Evolutionary conservation across 2,888 invertebrate genomes (phyloP), one percentile per base, ranked within the genome.

Genomic region (Corbicula japonica): DNA sequence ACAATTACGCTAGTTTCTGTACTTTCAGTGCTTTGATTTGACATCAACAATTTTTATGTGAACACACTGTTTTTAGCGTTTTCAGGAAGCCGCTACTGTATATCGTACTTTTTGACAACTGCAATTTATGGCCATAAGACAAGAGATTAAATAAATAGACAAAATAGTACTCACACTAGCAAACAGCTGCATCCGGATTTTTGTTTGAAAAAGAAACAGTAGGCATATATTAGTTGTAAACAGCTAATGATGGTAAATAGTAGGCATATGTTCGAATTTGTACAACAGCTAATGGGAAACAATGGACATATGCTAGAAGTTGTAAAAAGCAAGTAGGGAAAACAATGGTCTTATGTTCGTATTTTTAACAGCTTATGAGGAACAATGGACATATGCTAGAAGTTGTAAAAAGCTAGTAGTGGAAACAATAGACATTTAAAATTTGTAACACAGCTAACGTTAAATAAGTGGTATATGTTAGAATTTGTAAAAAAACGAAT

Each of bases 181-280:
- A 54, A 76, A 76, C 30, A 76, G 62, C 69, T 68, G 38, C 10
- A 12, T 26, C 21, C 26, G 6, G 52, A n/a, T 34, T 30, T 30
- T 30, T 10, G n/a, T 54, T 54, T 66, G 54, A 69, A 76, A 62
- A 48, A 54, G 10, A 52, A 68, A 68, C 28, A 61, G 1, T 48
- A 63, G n/a, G 38, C 23, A 44, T 48, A 12, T 18, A 41, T 41
- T 41, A 6, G 6, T 21, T n/a, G 6, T 15, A 21, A 6, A 18
- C 21, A 48, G 15, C 6, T 48, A 48, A 48, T n/a, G 6, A n/a
- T 21, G 21, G 6, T 48, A 48, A n/a, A n/a, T n/a, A n/a, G n/a
- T n/a, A n/a, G n/a, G n/a, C n/a, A n/a, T n/a, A n/a, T n/a, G n/a
- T n/a, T n/a, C n/a, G n/a, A n/a, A n/a, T n/a, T n/a, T n/a, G n/a